Conservation (phyloP, 2,113 vertebrate species). For the Amazona guildingii region DNA sequence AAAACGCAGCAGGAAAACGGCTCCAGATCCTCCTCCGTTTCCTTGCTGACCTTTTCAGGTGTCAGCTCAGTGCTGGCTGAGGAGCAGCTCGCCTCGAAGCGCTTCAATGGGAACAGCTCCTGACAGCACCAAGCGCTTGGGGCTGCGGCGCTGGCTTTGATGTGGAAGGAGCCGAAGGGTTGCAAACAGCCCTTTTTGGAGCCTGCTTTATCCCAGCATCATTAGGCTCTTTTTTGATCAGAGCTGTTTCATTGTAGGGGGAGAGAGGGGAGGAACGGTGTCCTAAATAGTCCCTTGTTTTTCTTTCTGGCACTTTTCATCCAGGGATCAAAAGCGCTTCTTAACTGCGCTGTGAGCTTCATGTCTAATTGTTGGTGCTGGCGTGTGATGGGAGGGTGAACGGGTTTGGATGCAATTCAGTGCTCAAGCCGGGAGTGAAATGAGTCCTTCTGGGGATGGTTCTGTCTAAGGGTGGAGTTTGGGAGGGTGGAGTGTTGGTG, state of each 20-base stretch:
- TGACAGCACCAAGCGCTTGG: not conserved
- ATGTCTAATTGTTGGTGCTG: not conserved
- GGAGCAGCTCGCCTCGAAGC: not conserved
- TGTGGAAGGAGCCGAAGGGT: not conserved
- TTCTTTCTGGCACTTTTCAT: not conserved
- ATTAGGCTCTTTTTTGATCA: not conserved
- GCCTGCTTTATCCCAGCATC: not conserved
- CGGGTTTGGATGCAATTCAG: accelerated
- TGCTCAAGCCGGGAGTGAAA: not conserved
- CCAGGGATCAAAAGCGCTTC: not conserved
- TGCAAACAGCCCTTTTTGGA: not conserved
- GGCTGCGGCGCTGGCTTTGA: not conserved
- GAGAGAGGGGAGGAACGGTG: not conserved
- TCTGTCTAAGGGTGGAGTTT: not conserved
- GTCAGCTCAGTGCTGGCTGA: not conserved
- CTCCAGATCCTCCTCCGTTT: not conserved
- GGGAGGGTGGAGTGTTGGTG: not conserved
- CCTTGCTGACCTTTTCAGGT: not conserved
- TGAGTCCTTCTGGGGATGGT: accelerated
- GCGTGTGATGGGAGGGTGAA: accelerated
- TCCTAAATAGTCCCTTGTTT: not conserved
- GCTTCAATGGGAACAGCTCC: not conserved
- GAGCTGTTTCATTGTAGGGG: not conserved
- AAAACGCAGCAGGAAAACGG: not conserved
- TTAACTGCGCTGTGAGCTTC: accelerated